Base-by-base conservation (phyloP, 1,140 invertebrate genomes). In the Pararge aegeria region DNA sequence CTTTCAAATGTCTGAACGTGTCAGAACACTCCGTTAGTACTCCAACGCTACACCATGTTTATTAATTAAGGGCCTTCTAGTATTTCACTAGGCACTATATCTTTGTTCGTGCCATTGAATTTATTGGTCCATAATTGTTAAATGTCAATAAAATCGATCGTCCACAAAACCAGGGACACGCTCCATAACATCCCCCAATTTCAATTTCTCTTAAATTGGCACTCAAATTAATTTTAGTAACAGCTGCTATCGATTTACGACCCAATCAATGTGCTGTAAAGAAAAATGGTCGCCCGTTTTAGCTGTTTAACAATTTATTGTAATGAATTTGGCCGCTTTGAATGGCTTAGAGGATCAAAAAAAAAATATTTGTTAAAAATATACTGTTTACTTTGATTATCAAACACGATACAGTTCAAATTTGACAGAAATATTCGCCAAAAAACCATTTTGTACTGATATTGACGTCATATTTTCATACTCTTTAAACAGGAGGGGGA, bases 191-290 rank as follows among this genome's bases (percentile, higher is more conserved):
- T 71, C 73, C 78, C 68, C 72, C 62, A 71, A 75, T 75, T 46
- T 79, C 73, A 75, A 79, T 83, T 78, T 74, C 71, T 73, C 72
- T 72, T 74, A 79, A 82, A 83, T 79, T 73, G 78, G 61, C 69
- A 70, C 71, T 73, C 77, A 78, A 73, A 80, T 76, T 82, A 71
- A 81, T 81, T 80, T 78, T 66, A 60, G 73, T 75, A 79, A 76
- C 80, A 77, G 80, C 73, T 79, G 84, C 68, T 72, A 79, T 77
- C 77, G 78, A 83, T 87, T 81, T 82, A 80, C 73, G 78, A 80
- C 58, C 73, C 83, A 85, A 87, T 87, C 83, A 79, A 74, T 73
- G 61, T 61, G 66, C 64, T 62, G 63, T 64, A 66, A 61, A 55
- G 61, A 73, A 68, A 66, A 68, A 67, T 61, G 50, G 65, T 62